These are phyloP conservation scores for Sitta carolinensis DNA, from an alignment of 2,797 vertebrate genomes.

Conservation along the genomic window DNA sequence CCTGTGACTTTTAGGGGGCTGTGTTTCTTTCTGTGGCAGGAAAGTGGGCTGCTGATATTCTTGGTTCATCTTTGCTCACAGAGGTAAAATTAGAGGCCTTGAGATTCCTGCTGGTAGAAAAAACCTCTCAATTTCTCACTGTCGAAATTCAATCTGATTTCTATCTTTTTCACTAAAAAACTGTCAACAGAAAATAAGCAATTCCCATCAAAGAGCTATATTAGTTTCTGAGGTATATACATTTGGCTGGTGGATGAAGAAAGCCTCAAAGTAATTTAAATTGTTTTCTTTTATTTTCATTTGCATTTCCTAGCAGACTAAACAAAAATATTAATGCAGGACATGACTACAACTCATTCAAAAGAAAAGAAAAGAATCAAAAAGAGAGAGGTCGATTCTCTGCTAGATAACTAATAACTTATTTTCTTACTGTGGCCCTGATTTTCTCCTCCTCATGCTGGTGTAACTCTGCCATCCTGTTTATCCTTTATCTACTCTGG, in stretches of 20 bases:
- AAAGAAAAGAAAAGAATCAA: constrained; percentile 30
- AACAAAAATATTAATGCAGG: constrained; percentile 48
- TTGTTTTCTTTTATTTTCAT: constrained; percentile 59
- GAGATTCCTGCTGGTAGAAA: constrained; percentile 79
- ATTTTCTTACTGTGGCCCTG: not conserved
- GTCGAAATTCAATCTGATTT: constrained; percentile 82
- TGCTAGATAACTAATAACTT: not conserved
- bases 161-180: constrained; percentile 82
- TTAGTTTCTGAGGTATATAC: constrained; percentile 70
- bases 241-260: constrained; percentile 48
- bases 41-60: constrained; percentile 74
- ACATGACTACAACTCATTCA: not conserved
- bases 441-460: not conserved
- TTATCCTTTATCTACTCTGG: not conserved
- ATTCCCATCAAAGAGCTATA: constrained; percentile 70
- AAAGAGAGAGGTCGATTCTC: not conserved
- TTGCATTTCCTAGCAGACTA: constrained; percentile 64
- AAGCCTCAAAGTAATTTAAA: constrained; percentile 67
- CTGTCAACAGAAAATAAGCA: constrained; percentile 82
- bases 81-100: constrained; percentile 79
- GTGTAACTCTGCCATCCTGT: not conserved
- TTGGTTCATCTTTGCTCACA: constrained; percentile 73
- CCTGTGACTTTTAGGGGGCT: constrained; percentile 54
- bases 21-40: constrained; percentile 11
- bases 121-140: constrained; percentile 80